phyloP scores from a whole-genome alignment of 2,113 vertebrate species.

The Poecilia latipinna region DNA sequence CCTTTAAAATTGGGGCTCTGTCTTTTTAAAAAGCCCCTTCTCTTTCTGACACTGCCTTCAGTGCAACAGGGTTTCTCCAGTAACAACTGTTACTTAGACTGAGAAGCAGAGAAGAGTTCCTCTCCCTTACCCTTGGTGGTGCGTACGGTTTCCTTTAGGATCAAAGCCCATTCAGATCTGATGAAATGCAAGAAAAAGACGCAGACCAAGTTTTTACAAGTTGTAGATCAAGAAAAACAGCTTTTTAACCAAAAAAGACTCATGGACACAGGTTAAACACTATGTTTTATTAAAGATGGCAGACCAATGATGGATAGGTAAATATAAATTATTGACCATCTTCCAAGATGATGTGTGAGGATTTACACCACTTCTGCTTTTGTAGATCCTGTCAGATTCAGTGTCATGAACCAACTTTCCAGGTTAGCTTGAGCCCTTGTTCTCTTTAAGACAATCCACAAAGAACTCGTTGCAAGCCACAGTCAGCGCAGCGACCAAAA shows the following conservation, averaged over 20 bases:
- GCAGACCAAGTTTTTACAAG: neutral
- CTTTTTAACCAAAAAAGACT: neutral
- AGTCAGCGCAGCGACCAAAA: conserved; percentile 89
- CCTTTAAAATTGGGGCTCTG: too few relatives aligned
- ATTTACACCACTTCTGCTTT: neutral
- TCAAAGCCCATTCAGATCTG: too few relatives aligned
- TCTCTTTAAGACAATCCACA: conserved; percentile 20
- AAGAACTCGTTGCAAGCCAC: conserved; percentile 94
- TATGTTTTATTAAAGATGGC: neutral
- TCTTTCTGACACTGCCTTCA: too few relatives aligned
- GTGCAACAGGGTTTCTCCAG: too few relatives aligned
- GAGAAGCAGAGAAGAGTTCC: too few relatives aligned
- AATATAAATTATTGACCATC: neutral
- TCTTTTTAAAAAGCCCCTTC: too few relatives aligned
- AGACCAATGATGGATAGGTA: neutral
- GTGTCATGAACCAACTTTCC: neutral
- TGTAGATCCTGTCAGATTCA: neutral
- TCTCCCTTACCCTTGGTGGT: neutral
- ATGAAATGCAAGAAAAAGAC: too few relatives aligned
- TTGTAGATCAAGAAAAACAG: neutral
- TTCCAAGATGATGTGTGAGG: neutral
- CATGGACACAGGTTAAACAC: neutral
- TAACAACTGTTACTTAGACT: too few relatives aligned
- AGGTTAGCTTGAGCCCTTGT: too few relatives aligned
- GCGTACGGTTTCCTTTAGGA: too few relatives aligned